Base-by-base conservation (phyloP, 64 coral and sea anemone species). In the Pachyseris speciosa region DNA sequence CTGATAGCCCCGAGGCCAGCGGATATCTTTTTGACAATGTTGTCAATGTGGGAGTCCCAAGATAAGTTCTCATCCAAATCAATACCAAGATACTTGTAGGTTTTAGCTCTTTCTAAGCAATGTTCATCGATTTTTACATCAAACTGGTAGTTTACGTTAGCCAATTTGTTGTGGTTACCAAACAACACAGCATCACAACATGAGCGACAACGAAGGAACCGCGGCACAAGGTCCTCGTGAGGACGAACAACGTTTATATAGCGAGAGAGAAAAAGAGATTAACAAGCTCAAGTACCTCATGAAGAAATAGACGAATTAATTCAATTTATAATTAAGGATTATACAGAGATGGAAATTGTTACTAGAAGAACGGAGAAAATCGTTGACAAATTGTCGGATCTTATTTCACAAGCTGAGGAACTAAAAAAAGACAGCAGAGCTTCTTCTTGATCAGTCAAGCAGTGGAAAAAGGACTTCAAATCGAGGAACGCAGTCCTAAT, bases 381-480 rank as follows among this genome's bases (percentile, higher is more conserved):
- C 40, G 39, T 67, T 9, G 72, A 89, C 16, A 69, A 67, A 33
- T 55, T 95, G 17, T 50, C 55, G 9, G 58, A 90, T 37, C 60
- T 90, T 19, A 76, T 95, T 67, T 40, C 69, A n/a, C 68, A 85
- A 37, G 17, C 64, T 7, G 40, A 94, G 4, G 86, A 90, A 50
- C 33, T 57, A 38, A 94, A 90, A 90, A 55, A 90, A 61, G 92
- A 94, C 25, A 7, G 36, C 19, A 67, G 87, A 51, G n/a, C 43
- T 24, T 74, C 92, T 61, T 47, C 91, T 30, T 20, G 72, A 28
- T 39, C 83, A 15, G 67, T 89, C n/a, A 33, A 49, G 47, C 85
- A 94, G 49, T 94, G 86, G 78, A 84, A 94, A 52, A 89, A 94
- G 34, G 76, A 94, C 17, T 53, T 73, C 5, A 89, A 83, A 71